Base-by-base conservation (phyloP, 2,797 vertebrate species). In the Chanos chanos region DNA sequence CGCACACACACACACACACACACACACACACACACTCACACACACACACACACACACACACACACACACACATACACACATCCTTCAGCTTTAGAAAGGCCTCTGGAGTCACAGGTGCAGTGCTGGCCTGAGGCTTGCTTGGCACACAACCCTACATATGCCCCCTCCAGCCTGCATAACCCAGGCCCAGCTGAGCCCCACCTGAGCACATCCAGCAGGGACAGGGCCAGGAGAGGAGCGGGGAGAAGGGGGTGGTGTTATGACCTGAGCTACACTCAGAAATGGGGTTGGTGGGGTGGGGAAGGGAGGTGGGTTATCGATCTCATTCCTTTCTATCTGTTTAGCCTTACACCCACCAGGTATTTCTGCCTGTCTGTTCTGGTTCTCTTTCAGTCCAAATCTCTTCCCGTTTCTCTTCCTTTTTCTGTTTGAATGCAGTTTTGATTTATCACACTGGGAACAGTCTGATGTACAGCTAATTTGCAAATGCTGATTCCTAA, bases 1-100 rank as follows among this genome's bases (percentile, higher is more conserved):
- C 31, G 44, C 51, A 79, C 75, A 74, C 80, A 79, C 74, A 30
- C 71, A 19, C 75, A 63, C 72, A 70, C 76, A 84, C 80, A 73
- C 79, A 80, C 75, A 70, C 77, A 78, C 75, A 71, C 71, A 74
- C 70, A 54, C 50, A 40, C 36, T 70, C 54, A 61, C 55, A 70
- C 43, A 68, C 61, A 76, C 75, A 71, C 71, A 39, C 24, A 75
- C 75, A 76, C 70, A 74, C 72, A 70, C 71, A 71, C 76, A 76
- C 61, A 52, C 19, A 55, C 22, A 51, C 21, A 47, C 41, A 56
- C 24, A 27, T 54, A 25, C 39, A 21, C 36, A 8, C 34, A 19
- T n/a, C n/a, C 47, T 59, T 22, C 31, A 45, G 54, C 53, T 61
- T 52, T 52, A 44, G 10, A 2, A 43, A 21, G 34, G 37, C 57